Base-by-base conservation (phyloP, 2,113 vertebrate species). In the Ceuthmochares aereus region DNA sequence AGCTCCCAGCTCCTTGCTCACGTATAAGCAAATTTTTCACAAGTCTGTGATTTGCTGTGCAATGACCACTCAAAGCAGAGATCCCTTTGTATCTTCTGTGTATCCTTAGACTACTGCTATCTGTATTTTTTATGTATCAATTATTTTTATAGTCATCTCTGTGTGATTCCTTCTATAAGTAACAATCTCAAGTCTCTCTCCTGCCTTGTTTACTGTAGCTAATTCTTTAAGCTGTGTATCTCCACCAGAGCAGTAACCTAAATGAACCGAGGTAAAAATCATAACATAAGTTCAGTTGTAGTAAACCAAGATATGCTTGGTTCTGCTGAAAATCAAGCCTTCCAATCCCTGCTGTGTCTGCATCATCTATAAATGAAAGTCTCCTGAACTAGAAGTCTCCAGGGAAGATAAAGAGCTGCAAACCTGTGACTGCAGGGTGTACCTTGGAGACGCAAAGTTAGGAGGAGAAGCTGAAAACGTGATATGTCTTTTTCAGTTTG, bases 401-500 rank as follows among this genome's bases (percentile, higher is more conserved):
- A n/a, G 78, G 93, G 84, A 95, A 63, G 63, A 40, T 74, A 84
- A 82, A 95, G 87, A 91, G 89, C 73, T 84, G 67, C 80, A 70
- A 96, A 86, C 52, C 73, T 23, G 70, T 42, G 79, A 34, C 76
- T 95, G 69, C 85, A 23, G 51, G 58, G 84, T 5, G 58, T 95
- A 63, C 74, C 94, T 87, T 51, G 34, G 85, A 90, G 94, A 76
- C 15, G 55, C 0, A 14, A 80, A 82, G 58, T 79, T 95, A 96
- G 92, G 73, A 97, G 69, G 59, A 85, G 55, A 94, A 74, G 84
- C 93, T 88, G 94, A 95, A 93, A 93, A 95, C 2, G 36, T 67
- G 83, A 45, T 94, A 77, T 40, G 75, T 95, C 91, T 96, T 96
- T 96, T 94, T 93, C 78, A 76, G 95, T 89, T 96, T 96, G 92